Conservation (phyloP, 2,797 vertebrate genomes). For the Meda fulgida region DNA sequence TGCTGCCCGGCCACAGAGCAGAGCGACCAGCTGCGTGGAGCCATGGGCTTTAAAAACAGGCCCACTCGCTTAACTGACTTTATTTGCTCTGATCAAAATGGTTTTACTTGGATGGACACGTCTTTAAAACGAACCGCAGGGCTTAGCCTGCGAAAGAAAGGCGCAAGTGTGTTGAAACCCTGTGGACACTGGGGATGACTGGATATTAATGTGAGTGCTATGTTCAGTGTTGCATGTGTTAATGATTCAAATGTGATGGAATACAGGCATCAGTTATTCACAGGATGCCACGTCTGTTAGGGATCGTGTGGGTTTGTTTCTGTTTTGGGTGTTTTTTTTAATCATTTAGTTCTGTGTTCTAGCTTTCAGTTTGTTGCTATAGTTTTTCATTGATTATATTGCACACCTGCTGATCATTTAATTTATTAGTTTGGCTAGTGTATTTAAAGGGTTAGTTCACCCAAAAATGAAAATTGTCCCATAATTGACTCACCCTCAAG, state of each 20-base stretch:
- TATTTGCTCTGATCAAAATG: constrained; percentile 47
- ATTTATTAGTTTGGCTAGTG: neutral
- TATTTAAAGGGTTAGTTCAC: neutral
- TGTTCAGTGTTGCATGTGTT: constrained; percentile 41
- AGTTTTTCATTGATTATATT: neutral
- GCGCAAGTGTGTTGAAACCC: neutral
- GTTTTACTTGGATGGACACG: constrained; percentile 32
- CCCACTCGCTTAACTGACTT: constrained; percentile 36
- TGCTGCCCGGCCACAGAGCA: constrained; percentile 34
- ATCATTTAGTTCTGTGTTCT: no score
- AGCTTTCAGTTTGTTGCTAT: neutral
- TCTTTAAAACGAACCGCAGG: constrained; percentile 27
- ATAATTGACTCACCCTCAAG: no score
- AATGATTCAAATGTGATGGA: constrained; percentile 45
- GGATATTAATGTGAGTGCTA: constrained; percentile 44
- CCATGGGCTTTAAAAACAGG: constrained; percentile 42
- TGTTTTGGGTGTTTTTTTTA: neutral
- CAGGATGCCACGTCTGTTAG: neutral
- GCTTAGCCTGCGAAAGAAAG: constrained; percentile 33
- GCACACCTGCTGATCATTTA: neutral
- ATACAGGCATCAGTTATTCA: constrained; percentile 49
- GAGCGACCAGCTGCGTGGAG: constrained; percentile 36
- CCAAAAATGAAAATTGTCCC: no score
- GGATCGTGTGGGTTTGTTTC: neutral
- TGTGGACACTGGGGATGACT: constrained; percentile 1